These are phyloP conservation scores for Halesus radiatus DNA, from an alignment of 1,140 invertebrate genomes.

Conservation along the genomic window DNA sequence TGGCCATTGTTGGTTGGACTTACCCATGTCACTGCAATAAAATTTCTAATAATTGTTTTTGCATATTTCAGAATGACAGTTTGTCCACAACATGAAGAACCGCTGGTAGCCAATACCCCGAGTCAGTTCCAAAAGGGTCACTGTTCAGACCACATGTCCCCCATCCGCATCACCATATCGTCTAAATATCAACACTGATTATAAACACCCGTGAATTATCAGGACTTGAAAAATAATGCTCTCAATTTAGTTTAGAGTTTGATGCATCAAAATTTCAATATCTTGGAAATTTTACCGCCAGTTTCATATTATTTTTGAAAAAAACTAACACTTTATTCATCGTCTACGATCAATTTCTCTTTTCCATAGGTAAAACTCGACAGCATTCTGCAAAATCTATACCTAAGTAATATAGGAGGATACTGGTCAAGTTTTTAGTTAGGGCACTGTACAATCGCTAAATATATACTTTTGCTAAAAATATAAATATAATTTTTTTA, in stretches of 20 bases:
- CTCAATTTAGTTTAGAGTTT: neutral
- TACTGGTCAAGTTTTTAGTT: no score
- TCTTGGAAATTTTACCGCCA: neutral
- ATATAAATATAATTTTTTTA: no score
- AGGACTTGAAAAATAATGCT: neutral
- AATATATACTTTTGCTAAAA: no score
- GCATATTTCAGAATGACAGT: conserved; percentile 70
- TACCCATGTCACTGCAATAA: neutral
- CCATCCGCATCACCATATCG: conserved; percentile 46
- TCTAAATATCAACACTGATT: conserved; percentile 20
- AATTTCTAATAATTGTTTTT: neutral
- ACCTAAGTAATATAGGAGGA: no score
- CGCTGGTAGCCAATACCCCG: conserved; percentile 70
- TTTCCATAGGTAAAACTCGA: no score
- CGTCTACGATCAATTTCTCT: no score
- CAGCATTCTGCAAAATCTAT: no score
- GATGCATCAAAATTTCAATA: neutral
- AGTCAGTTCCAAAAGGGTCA: conserved; percentile 70
- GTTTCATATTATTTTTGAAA: neutral
- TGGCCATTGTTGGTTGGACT: neutral
- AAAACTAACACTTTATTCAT: neutral
- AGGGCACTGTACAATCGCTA: no score
- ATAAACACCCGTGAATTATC: neutral
- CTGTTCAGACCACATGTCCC: conserved; percentile 60
- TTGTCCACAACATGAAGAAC: conserved; percentile 71